phyloP scores from a whole-genome alignment of 2,797 vertebrate species.

The Poecilia wingei region DNA sequence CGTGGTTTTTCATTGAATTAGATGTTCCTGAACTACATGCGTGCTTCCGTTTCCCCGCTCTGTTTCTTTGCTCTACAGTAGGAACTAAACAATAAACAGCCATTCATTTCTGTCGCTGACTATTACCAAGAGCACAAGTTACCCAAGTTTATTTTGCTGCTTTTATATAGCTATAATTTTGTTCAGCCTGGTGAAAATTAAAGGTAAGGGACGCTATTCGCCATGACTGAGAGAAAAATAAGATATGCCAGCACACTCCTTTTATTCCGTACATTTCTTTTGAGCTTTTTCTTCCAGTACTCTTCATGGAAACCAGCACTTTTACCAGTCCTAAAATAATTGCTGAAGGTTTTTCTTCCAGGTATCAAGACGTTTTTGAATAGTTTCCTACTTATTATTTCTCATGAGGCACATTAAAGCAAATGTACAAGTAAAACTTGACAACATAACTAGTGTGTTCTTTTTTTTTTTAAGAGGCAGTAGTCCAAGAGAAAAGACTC shows the following conservation, averaged over 20 bases:
- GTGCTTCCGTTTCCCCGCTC: not conserved
- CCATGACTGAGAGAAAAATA: not conserved
- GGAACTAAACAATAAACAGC: conserved; percentile 13
- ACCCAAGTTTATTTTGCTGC: not conserved
- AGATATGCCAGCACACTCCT: not conserved
- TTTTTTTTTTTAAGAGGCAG: not conserved
- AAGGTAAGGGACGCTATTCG: no score
- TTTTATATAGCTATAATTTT: not conserved
- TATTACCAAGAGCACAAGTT: no score
- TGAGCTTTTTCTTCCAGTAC: not conserved
- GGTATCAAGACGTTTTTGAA: not conserved
- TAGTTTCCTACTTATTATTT: not conserved
- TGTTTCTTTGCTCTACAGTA: not conserved
- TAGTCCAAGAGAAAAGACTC: not conserved
- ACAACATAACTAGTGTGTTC: not conserved
- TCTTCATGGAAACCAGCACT: not conserved
- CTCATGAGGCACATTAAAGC: not conserved
- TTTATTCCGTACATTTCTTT: not conserved
- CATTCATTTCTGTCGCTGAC: not conserved
- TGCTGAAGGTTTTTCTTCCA: not conserved
- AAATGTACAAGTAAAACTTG: not conserved
- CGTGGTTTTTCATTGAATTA: not conserved
- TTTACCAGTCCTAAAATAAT: not conserved
- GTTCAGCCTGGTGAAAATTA: not conserved
- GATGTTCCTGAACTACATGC: not conserved